Percentiles rank a stretch among this genome's conserved stretches.
Conservation (phyloP, 2,888 invertebrate genomes). For the Panzeria rudis region DNA sequence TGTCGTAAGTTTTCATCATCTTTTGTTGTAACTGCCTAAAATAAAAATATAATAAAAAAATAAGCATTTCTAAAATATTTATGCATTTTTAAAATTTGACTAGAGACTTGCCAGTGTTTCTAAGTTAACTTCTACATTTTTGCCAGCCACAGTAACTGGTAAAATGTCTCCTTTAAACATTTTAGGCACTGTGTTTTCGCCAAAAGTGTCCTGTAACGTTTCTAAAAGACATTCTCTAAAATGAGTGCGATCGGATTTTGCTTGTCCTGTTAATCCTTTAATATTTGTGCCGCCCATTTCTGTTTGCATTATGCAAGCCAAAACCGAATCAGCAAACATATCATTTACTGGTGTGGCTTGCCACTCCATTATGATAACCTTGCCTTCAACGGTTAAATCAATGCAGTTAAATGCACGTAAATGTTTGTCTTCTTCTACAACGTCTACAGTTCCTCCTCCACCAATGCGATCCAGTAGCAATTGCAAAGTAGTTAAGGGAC, state of each 20-base stretch:
- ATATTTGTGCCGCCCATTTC: slow-evolving; percentile 88
- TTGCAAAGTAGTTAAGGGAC: slow-evolving; percentile 87
- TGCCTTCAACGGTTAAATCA: slow-evolving; percentile 91
- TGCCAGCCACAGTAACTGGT: slow-evolving; percentile 92
- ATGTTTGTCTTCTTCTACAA: slow-evolving; percentile 88
- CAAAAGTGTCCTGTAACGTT: slow-evolving; percentile 93
- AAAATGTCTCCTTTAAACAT: slow-evolving; percentile 95
- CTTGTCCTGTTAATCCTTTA: slow-evolving; percentile 86
- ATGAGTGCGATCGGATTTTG: slow-evolving; percentile 94
- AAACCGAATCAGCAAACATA: slow-evolving; percentile 98
- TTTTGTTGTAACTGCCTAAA: slow-evolving; percentile 90
- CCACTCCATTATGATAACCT: slow-evolving; percentile 96
- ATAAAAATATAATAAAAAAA: slow-evolving; percentile 24
- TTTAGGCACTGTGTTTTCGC: slow-evolving; percentile 96
- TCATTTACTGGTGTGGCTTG: slow-evolving; percentile 96
- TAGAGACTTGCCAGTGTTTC: slow-evolving; percentile 85
- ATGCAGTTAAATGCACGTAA: slow-evolving; percentile 93
- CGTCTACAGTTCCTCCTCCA: slow-evolving; percentile 87
- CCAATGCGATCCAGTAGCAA: slow-evolving; percentile 92
- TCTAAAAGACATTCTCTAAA: slow-evolving; percentile 89
- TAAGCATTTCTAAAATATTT: too few species aligned
- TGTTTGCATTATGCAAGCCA: slow-evolving; percentile 94
- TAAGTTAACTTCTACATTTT: slow-evolving; percentile 93
- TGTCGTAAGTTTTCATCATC: slow-evolving; percentile 93
- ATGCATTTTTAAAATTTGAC: background rate